Percentiles rank a stretch among this genome's conserved stretches.
Evolutionary conservation across 2,797 vertebrate species (phyloP).

Genomic region (Lepilemur septentrionalis): DNA sequence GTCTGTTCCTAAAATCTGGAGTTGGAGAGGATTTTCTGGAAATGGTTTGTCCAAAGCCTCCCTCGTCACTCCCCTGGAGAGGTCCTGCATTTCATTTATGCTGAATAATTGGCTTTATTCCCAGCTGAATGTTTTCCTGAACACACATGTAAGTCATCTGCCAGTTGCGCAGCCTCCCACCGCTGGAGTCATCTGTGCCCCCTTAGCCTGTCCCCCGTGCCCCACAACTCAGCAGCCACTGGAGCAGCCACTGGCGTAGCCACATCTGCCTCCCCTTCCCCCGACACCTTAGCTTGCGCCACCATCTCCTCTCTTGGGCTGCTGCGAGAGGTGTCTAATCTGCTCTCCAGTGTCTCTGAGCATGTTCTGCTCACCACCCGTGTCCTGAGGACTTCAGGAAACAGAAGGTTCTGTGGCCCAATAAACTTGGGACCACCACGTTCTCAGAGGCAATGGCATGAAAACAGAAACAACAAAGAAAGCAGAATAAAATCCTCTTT

Average conservation of each 20-base stretch:
- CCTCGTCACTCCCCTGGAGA: background rate
- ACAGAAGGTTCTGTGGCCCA: background rate
- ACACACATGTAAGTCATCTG: background rate
- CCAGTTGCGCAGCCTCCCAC: background rate
- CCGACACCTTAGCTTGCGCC: rapidly evolving
- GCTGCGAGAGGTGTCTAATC: background rate
- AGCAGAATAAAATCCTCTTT: background rate
- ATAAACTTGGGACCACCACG: background rate
- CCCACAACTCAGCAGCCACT: background rate
- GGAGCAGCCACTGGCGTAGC: background rate
- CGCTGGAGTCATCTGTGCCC: background rate
- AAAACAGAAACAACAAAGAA: background rate
- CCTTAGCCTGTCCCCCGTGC: rapidly evolving
- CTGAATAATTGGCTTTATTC: background rate
- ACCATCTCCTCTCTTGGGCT: background rate
- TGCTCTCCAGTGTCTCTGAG: background rate
- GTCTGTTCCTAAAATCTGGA: background rate
- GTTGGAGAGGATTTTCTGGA: background rate
- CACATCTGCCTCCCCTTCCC: background rate
- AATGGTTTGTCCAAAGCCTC: background rate
- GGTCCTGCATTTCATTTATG: background rate
- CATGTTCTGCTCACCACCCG: background rate
- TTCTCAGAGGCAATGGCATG: background rate
- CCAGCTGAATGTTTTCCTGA: background rate
- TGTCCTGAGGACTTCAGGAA: background rate